phyloP scores from a whole-genome alignment of 2,113 vertebrate genomes.

The Lethenteron reissneri region DNA sequence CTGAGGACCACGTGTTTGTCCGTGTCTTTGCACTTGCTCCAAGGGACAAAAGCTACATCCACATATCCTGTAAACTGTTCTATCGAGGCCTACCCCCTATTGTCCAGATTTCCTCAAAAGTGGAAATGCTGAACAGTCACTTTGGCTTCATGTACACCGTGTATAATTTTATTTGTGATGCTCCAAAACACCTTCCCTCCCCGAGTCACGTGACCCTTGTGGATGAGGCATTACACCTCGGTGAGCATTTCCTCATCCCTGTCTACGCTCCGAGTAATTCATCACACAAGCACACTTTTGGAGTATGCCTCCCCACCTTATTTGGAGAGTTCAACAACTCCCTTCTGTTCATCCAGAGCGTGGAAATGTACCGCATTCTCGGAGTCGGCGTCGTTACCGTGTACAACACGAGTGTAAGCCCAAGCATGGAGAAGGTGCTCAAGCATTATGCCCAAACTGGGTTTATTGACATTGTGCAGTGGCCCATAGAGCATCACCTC shows the following conservation, averaged over 20 bases:
- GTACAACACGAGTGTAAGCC: constrained; percentile 38
- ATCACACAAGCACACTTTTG: constrained; percentile 21
- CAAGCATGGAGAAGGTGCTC: constrained; percentile 11
- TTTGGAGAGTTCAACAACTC: constrained; percentile 35
- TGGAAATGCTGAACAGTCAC: neutral
- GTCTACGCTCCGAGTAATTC: neutral
- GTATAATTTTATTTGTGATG: constrained; percentile 1
- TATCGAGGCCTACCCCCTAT: neutral
- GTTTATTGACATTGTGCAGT: constrained; percentile 8
- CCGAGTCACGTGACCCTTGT: neutral
- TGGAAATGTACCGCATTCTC: constrained; percentile 42
- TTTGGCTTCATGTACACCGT: neutral
- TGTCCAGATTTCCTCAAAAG: neutral
- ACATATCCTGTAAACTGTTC: neutral
- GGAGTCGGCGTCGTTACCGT: constrained; percentile 29
- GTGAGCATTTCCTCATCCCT: neutral
- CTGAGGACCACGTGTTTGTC: neutral
- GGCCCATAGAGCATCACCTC: constrained; percentile 9
- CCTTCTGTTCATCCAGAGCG: constrained; percentile 31
- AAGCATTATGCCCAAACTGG: constrained; percentile 9
- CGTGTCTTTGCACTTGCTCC: neutral
- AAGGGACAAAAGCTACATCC: neutral
- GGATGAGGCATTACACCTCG: neutral
- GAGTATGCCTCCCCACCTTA: constrained; percentile 34
- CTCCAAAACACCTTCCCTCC: neutral